phyloP scores from a whole-genome alignment of 37 sponge, comb jelly and placozoan genomes.

The Bolinopsis microptera region DNA sequence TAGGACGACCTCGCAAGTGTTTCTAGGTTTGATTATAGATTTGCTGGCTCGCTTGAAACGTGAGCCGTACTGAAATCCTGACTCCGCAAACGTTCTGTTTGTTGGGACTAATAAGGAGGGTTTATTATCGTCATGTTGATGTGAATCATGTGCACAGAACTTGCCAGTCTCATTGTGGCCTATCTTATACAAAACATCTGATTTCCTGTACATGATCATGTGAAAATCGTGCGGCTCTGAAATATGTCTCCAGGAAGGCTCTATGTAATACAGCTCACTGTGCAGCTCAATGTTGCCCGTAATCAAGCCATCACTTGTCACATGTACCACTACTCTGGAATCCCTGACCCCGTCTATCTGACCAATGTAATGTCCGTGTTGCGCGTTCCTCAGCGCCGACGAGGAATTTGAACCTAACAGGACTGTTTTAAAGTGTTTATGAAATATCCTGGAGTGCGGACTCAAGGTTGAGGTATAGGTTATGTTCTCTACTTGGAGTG shows the following conservation, averaged over 20 bases:
- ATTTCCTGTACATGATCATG: slow-evolving; percentile 17
- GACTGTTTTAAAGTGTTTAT: slow-evolving; percentile 10
- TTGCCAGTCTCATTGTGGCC: background rate
- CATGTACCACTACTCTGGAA: slow-evolving; percentile 6
- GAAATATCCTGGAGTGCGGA: background rate
- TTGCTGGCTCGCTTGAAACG: background rate
- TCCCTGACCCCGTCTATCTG: background rate
- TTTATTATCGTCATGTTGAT: background rate
- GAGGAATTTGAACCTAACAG: background rate
- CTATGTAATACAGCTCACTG: background rate
- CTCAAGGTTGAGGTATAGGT: background rate
- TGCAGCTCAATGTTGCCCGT: background rate
- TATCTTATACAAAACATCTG: background rate
- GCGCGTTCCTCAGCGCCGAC: background rate
- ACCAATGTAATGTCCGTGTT: background rate
- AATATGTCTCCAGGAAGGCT: slow-evolving; percentile 59
- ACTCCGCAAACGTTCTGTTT: background rate
- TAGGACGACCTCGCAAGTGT: slow-evolving; percentile 61
- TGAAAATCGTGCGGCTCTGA: slow-evolving; percentile 31
- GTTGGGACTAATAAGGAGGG: background rate
- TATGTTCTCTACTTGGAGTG: background rate
- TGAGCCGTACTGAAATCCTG: background rate
- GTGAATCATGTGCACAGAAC: background rate
- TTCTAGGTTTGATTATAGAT: background rate
- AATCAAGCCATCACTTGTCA: background rate